Evolutionary conservation across 2,888 invertebrate species (phyloP).

Genomic region (Tubulanus polymorphus): DNA sequence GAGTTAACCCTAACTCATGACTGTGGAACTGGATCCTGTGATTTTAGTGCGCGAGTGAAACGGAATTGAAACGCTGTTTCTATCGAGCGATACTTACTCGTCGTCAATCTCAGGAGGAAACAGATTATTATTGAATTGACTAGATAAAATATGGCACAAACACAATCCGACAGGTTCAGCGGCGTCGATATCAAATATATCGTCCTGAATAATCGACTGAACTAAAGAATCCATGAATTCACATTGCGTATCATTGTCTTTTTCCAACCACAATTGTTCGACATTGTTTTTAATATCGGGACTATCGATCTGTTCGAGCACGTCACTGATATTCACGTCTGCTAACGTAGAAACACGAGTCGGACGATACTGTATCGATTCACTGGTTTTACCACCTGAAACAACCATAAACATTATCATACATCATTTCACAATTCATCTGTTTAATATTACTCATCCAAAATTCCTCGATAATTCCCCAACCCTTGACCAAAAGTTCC

Average conservation of each 20-base stretch:
- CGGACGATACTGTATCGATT: too few species aligned
- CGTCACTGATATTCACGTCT: slow-evolving; percentile 53
- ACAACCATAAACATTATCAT: too few species aligned
- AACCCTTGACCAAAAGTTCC: too few species aligned
- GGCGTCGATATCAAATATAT: slow-evolving; percentile 63
- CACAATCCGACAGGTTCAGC: slow-evolving; percentile 61
- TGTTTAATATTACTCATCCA: too few species aligned
- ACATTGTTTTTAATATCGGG: slow-evolving; percentile 61
- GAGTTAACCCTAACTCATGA: too few species aligned
- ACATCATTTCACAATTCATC: too few species aligned
- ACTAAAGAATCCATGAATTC: slow-evolving; percentile 66
- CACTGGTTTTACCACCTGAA: too few species aligned
- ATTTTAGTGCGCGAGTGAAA: too few species aligned
- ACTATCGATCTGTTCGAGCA: slow-evolving; percentile 56
- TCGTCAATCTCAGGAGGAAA: slow-evolving; percentile 57
- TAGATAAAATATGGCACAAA: slow-evolving; percentile 60
- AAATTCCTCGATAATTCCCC: too few species aligned
- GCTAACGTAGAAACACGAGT: too few species aligned
- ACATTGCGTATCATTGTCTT: slow-evolving; percentile 56
- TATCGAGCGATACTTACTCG: slow-evolving; percentile 51
- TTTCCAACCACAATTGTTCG: slow-evolving; percentile 61
- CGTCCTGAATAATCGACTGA: slow-evolving; percentile 60
- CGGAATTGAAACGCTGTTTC: neutral
- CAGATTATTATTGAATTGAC: slow-evolving; percentile 56
- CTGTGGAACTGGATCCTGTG: too few species aligned